A percentile compares a stretch with the other conserved stretches of the same genome.
Conservation (phyloP, 1,140 invertebrate species). For the Teleogryllus occipitalis region DNA sequence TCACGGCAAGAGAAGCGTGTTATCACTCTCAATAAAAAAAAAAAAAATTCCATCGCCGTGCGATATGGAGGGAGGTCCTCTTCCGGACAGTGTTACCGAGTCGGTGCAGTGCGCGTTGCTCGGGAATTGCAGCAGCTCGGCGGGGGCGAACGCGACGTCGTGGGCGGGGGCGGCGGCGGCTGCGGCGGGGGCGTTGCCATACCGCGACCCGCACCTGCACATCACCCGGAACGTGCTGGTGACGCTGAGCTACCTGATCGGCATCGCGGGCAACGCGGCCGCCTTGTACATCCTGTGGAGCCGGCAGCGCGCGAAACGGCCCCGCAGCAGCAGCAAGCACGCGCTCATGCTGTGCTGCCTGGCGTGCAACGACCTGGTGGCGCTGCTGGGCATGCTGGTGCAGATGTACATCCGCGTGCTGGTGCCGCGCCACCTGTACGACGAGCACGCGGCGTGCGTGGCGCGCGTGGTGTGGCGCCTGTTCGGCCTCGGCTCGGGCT, state of each 20-base stretch:
- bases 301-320: conserved; percentile 33
- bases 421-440: conserved; percentile 29
- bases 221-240: conserved; percentile 35
- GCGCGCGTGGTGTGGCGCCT: conserved; percentile 63
- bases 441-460: conserved; percentile 47
- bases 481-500: conserved; percentile 77
- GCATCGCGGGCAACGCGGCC: conserved; percentile 48
- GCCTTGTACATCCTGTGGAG: conserved; percentile 49
- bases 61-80: no score
- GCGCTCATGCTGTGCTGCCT: conserved; percentile 69
- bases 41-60: no score
- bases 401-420: conserved; percentile 51
- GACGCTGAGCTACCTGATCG: conserved; percentile 46
- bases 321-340: conserved; percentile 67
- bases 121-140: no score
- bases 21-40: no score
- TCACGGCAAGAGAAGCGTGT: no score
- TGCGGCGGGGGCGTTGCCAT: no score
- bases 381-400: conserved; percentile 43
- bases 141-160: no score
- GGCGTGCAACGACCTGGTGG: conserved; percentile 69
- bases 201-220: background rate
- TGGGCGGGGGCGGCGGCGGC: no score
- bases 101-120: no score
- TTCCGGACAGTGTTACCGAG: no score